Base-by-base conservation (phyloP, 2,113 vertebrate genomes). In the Hipposideros armiger region DNA sequence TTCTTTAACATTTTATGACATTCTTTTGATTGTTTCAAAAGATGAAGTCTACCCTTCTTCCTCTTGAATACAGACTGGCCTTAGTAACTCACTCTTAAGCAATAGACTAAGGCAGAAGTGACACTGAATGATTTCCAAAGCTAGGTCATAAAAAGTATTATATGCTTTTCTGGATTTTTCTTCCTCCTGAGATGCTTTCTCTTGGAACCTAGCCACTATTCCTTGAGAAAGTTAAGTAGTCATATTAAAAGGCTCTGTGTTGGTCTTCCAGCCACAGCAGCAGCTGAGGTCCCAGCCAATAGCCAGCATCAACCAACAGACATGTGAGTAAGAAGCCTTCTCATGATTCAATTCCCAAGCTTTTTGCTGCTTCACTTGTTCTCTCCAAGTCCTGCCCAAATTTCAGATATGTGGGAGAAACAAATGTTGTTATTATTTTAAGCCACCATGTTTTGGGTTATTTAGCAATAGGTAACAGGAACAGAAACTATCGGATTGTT, bases 341-440 rank as follows among this genome's bases (percentile, higher is more conserved):
- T 72, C 28, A 19, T 22, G 19, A 89, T 88, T 54, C 64, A 62
- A 2, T 42, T 36, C 30, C 62, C 72, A 47, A 74, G 24, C 40
- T 94, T 42, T 69, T 19, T 58, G 82, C 47, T 85, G 72, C 66
- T 77, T 93, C 66, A 69, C 36, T 64, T 94, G 32, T 58, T 91
- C 50, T 54, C 24, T 52, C 42, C 6, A 58, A 36, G 10, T 36
- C 58, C 62, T 28, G 40, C 17, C 32, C 64, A 64, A 36, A 54
- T 58, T 72, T 87, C 60, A 78, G 88, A 9, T 77, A 56, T 28
- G 4, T 64, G 76, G 87, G 36, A 77, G 72, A 77, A 77, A 47
- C 19, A 91, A 56, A n/a, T 74, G 32, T 50, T 69, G 26, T 40
- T 45, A 82, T 62, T 72, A 32, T 62, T 87, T 56, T 47, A 87